Percentiles rank a stretch among this genome's conserved stretches.
phyloP scores from a whole-genome alignment of 2,888 invertebrate species.

The Phytoseiulus persimilis region DNA sequence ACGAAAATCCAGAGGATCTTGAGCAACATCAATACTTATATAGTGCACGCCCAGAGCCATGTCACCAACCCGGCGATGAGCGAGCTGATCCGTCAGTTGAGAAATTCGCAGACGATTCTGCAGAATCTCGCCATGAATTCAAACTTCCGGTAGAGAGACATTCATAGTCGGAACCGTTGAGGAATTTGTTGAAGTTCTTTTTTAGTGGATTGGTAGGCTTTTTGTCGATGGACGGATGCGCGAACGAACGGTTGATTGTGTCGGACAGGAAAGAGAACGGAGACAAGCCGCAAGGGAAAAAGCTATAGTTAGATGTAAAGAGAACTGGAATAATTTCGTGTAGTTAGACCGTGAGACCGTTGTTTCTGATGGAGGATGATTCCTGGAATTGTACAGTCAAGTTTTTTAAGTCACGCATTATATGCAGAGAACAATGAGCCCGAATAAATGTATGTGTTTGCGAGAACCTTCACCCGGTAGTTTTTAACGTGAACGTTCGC shows the following conservation, averaged over 20 bases:
- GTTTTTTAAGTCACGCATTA: background rate
- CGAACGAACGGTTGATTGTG: background rate
- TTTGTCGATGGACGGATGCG: background rate
- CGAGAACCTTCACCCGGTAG: too few relatives aligned
- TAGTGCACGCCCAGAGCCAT: constrained; percentile 18
- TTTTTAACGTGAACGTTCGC: too few relatives aligned
- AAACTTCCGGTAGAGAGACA: background rate
- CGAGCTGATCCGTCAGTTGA: background rate
- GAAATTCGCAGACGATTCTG: background rate
- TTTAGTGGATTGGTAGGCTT: background rate
- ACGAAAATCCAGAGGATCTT: background rate
- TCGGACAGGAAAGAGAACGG: background rate
- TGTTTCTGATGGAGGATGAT: background rate
- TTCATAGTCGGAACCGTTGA: background rate
- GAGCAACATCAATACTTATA: constrained; percentile 20
- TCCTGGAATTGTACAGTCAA: background rate
- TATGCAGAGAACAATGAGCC: background rate
- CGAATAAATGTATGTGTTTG: background rate
- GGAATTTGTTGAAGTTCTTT: background rate
- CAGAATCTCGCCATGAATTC: background rate
- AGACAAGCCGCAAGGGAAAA: background rate
- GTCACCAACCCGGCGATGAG: background rate
- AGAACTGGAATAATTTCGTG: background rate
- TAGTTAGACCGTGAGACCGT: background rate
- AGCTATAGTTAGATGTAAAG: background rate